These are phyloP conservation scores for Hirudo medicinalis DNA, from an alignment of 1,140 invertebrate genomes.

Conservation along the genomic window DNA sequence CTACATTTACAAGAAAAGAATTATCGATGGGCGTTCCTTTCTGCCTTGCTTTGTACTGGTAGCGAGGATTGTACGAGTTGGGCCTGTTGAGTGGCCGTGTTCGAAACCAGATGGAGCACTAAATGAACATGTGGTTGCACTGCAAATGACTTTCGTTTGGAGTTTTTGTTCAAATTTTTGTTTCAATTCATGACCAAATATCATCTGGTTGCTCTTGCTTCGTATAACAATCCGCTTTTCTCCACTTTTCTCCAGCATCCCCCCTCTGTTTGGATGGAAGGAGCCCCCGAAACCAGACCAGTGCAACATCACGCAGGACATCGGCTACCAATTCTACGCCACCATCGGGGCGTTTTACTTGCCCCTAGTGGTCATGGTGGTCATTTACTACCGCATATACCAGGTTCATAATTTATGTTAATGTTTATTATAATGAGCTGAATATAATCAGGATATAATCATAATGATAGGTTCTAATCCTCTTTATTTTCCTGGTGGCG, in stretches of 20 bases:
- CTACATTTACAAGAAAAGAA: no score
- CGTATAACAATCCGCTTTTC: slow-evolving; percentile 44
- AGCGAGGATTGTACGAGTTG: background rate
- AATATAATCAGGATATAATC: no score
- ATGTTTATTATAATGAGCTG: no score
- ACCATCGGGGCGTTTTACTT: slow-evolving; percentile 72
- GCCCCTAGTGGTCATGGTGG: slow-evolving; percentile 74
- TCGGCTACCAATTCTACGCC: slow-evolving; percentile 60
- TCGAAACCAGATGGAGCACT: no score
- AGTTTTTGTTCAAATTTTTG: background rate
- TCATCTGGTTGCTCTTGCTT: slow-evolving; percentile 43
- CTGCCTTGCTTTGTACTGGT: background rate
- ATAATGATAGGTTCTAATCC: no score
- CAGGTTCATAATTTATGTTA: background rate
- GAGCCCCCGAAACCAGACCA: slow-evolving; percentile 26
- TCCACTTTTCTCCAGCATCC: slow-evolving; percentile 39
- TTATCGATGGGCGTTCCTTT: background rate
- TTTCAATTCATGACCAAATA: slow-evolving; percentile 32
- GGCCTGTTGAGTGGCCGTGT: no score
- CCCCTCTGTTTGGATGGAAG: slow-evolving; percentile 42
- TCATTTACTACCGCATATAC: slow-evolving; percentile 80
- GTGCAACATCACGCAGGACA: slow-evolving; percentile 83
- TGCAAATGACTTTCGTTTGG: background rate
- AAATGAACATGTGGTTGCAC: background rate
- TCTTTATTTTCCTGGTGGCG: no score